Evolutionary conservation across 2,888 invertebrate genomes (phyloP), one percentile per base, ranked within the genome.

Genomic region (Aelia acuminata): DNA sequence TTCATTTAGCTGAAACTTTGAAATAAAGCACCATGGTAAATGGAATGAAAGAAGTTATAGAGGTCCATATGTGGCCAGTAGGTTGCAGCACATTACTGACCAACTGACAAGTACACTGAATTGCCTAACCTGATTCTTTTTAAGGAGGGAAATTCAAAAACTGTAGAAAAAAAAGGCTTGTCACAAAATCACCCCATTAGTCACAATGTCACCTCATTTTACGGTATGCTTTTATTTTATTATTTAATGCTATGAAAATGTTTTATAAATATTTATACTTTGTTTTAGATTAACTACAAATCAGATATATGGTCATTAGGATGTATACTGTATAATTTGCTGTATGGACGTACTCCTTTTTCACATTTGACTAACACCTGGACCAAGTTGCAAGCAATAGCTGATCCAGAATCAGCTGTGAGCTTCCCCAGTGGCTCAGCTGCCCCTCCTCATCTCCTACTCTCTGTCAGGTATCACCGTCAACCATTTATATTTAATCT

Each of bases 281-380:
- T 80, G 57, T 92, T 92, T 75, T 91, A 98, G 97, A 96, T 98
- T 90, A 96, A 96, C 90, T 96, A 95, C 90, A 98, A 97, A 91
- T 97, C 98, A 80, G 99, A 99, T 93, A 97, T 99, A 87, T 99
- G 99, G 99, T 98, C 98, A 0, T 93, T 99, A 90, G 99, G 99
- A 39, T 99, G 98, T 92, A 99, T 99, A 91, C 94, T 99, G 90
- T 99, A 98, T 93, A 95, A 97, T 92, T 94, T 99, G 93, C 95
- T 98, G 70, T 99, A 98, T 92, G 96, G 97, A 0, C 94, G 94
- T 91, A 97, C 98, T 2, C 99, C 99, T 0, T 99, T 98, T 93
- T 96, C 96, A 70, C 96, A 97, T 92, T 95, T 98, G 90, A 93
- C 93, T 63, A 94, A 95, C 90, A 94, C 94, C 90, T 94, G 95